Evolutionary conservation across 2,113 vertebrate genomes (phyloP), one percentile per base, ranked within the genome.

Genomic region (Syrmaticus mikado): DNA sequence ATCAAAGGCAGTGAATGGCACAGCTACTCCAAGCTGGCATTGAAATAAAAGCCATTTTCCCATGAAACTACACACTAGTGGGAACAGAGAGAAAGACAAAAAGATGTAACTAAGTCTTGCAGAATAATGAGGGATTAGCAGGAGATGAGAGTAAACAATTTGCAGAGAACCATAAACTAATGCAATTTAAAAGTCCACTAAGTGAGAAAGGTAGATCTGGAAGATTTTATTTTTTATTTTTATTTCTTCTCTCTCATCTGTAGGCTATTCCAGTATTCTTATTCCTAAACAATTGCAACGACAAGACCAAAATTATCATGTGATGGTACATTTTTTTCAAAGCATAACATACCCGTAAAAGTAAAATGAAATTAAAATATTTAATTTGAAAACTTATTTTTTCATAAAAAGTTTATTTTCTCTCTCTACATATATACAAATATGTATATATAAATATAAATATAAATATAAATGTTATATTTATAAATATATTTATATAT

Each of bases 41-140:
- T 93, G 85, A 95, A 94, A 89, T 67, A 74, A 93, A 94, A 92
- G 14, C 8, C 64, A 80, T 85, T 95, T 58, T 96, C 57, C 74
- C 74, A 32, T 70, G 82, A 92, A 96, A 87, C 53, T 62, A 20
- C 55, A 91, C 3, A 32, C 64, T 40, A 41, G 4, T 18, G 25
- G 43, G 22, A 62, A 27, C n/a, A 43, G 45, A 70, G 14, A 65
- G 12, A n/a, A 5, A 65, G 34, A 68, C 22, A 28, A 32, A 64
- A 34, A 41, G 11, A 60, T 1, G 46, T 48, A 89, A 79, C n/a
- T 52, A 73, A 87, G 85, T 95, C 78, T 70, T 61, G 17, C 65
- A 16, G 20, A 91, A 65, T 64, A 94, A 89, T 53, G 20, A 91
- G n/a, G 34, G 19, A 8, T 70, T 76, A 95, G 48, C 30, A 91